phyloP scores from a whole-genome alignment of 2,113 vertebrate species.

The Paratilapia polleni region DNA sequence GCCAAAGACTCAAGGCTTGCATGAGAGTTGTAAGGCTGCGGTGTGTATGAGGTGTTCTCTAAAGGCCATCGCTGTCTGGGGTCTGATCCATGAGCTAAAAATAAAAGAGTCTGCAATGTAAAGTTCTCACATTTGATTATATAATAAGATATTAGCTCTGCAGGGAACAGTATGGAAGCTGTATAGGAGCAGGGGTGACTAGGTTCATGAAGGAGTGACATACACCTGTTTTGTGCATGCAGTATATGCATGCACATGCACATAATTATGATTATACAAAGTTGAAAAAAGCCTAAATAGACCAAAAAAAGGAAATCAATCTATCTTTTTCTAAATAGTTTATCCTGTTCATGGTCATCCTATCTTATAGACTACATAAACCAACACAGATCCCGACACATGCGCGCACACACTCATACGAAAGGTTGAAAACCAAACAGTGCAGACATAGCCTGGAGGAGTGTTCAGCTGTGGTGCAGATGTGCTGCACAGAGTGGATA shows the following conservation, averaged over 20 bases:
- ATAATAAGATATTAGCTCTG: slow-evolving; percentile 48
- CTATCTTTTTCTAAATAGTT: slow-evolving; percentile 38
- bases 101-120: slow-evolving; percentile 53
- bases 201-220: slow-evolving; percentile 38
- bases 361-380: slow-evolving; percentile 56
- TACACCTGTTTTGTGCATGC: slow-evolving; percentile 41
- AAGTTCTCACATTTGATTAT: slow-evolving; percentile 38
- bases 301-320: slow-evolving; percentile 26
- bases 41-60: slow-evolving; percentile 29
- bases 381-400: slow-evolving; percentile 28
- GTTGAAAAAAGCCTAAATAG: background rate
- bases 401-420: slow-evolving; percentile 39
- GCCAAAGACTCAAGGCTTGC: slow-evolving; percentile 52
- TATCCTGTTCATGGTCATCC: slow-evolving; percentile 44
- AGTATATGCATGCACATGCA: background rate
- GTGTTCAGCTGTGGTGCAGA: slow-evolving; percentile 78
- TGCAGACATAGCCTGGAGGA: slow-evolving; percentile 69
- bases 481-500: slow-evolving; percentile 64
- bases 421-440: slow-evolving; percentile 70
- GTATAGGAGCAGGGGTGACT: slow-evolving; percentile 6
- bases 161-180: background rate
- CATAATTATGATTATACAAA: slow-evolving; percentile 21
- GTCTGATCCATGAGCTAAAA: slow-evolving; percentile 66
- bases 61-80: slow-evolving; percentile 46
- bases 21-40: slow-evolving; percentile 41